phyloP scores from a whole-genome alignment of 2,797 vertebrate genomes.

The Sebastes nivosus region DNA sequence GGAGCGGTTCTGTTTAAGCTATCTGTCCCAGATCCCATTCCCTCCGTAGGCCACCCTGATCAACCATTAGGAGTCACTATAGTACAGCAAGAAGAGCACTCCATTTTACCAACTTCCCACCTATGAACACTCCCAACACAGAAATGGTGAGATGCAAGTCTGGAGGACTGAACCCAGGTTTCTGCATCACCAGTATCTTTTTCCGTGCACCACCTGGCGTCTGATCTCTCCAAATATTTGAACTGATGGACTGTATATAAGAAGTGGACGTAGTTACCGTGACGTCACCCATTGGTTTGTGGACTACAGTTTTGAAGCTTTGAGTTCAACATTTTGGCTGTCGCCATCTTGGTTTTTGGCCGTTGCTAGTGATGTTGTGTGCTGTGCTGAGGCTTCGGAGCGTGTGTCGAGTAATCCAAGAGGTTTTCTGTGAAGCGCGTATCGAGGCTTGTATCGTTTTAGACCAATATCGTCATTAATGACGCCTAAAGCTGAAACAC shows the following conservation, averaged over 20 bases:
- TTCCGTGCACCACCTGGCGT: not conserved
- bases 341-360: too few species aligned
- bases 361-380: too few species aligned
- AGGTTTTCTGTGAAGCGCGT: too few species aligned
- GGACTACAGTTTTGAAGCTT: not conserved
- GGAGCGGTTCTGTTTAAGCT: not conserved
- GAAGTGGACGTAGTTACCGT: too few species aligned
- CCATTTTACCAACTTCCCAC: not conserved
- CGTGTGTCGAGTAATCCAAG: too few species aligned
- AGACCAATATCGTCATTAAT: too few species aligned
- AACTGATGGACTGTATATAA: too few species aligned
- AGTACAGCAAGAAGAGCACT: not conserved
- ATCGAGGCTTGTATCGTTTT: too few species aligned
- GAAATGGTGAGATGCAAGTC: not conserved
- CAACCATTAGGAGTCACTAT: not conserved
- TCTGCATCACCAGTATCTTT: not conserved
- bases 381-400: too few species aligned
- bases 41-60: not conserved
- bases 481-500: too few species aligned
- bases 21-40: not conserved
- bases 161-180: not conserved
- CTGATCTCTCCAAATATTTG: not conserved
- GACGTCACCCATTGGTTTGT: not conserved
- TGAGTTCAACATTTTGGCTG: rapidly evolving
- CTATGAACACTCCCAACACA: not conserved